These are phyloP conservation scores for Sebastes trivittatus DNA, from an alignment of 2,797 vertebrate species.

Conservation along the genomic window DNA sequence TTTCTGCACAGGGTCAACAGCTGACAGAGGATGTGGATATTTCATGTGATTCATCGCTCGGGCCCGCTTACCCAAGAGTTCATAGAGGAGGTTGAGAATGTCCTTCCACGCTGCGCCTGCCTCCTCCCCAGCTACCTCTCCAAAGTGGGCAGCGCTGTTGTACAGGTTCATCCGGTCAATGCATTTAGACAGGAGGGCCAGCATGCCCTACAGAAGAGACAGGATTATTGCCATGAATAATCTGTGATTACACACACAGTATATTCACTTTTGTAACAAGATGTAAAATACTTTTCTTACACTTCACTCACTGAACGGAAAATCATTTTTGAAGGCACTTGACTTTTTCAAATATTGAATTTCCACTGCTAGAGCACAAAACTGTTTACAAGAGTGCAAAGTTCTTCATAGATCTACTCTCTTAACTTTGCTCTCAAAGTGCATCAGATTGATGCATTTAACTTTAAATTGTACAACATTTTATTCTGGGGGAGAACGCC, in stretches of 20 bases:
- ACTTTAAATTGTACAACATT: no score
- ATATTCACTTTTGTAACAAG: neutral
- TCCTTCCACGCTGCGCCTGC: constrained; percentile 93
- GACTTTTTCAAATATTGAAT: no score
- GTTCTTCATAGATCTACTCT: no score
- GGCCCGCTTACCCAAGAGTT: constrained; percentile 88
- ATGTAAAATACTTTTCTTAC: neutral
- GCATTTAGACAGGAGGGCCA: constrained; percentile 92
- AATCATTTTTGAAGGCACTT: neutral
- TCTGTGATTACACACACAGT: neutral
- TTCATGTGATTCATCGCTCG: constrained; percentile 34
- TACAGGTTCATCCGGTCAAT: constrained; percentile 97
- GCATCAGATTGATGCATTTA: no score
- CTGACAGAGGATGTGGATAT: constrained; percentile 40
- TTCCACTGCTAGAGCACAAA: no score
- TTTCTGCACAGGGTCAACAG: constrained; percentile 35
- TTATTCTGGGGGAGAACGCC: no score
- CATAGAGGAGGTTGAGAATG: constrained; percentile 95
- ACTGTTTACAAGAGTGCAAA: no score
- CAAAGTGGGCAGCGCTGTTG: constrained; percentile 93
- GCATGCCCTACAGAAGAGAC: constrained; percentile 89
- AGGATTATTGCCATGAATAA: neutral
- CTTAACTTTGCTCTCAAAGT: no score
- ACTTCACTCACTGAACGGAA: neutral
- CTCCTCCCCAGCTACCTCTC: constrained; percentile 90